phyloP scores from a whole-genome alignment of 2,113 vertebrate species.

The Prunella fulvescens region DNA sequence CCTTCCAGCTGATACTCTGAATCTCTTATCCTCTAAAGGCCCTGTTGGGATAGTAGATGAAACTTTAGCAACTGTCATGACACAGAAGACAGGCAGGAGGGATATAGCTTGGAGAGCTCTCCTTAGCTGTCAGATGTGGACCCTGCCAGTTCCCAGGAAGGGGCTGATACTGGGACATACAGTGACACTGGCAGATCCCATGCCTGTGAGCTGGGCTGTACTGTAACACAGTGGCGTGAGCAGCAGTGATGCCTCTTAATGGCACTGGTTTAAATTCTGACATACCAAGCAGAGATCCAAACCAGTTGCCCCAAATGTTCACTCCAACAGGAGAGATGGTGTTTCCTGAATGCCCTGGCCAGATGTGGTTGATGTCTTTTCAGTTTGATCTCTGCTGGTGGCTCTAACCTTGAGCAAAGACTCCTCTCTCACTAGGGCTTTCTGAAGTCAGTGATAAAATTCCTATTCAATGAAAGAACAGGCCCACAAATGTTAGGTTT shows the following conservation, averaged over 20 bases:
- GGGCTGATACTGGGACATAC: background rate
- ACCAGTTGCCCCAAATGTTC: background rate
- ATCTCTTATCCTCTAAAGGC: background rate
- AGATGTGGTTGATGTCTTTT: background rate
- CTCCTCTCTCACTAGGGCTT: background rate
- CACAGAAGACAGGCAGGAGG: background rate
- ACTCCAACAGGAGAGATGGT: background rate
- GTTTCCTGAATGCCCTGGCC: background rate
- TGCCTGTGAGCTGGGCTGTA: accelerated
- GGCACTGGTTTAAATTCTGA: background rate
- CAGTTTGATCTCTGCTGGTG: background rate
- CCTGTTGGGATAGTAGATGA: background rate
- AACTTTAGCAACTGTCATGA: background rate
- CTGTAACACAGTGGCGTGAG: accelerated
- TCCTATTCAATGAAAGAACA: background rate
- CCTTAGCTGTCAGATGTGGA: background rate
- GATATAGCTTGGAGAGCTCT: accelerated
- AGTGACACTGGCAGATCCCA: background rate
- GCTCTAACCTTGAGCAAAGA: background rate
- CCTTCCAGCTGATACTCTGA: background rate
- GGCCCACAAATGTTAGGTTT: background rate
- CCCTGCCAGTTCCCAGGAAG: background rate
- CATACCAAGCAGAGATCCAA: background rate
- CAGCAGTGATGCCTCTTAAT: background rate
- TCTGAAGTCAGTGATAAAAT: background rate